These are phyloP conservation scores for Mesaphorura yosii DNA, from an alignment of 1,140 invertebrate species.

Conservation along the genomic window DNA sequence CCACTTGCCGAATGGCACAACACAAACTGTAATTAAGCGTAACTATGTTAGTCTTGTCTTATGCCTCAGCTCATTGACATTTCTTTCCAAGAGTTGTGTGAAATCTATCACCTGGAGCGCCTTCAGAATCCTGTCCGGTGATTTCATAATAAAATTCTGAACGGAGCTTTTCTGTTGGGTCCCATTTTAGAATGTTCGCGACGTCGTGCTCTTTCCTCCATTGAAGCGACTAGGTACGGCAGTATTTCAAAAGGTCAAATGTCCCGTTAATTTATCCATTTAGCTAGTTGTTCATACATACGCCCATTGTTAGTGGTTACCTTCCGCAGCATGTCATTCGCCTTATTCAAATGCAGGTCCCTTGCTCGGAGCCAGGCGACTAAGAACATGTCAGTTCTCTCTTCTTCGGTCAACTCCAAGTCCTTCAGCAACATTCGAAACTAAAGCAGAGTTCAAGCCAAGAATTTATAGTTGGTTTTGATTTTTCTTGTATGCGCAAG, in stretches of 20 bases:
- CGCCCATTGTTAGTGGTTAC: too few species aligned
- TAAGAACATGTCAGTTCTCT: neutral
- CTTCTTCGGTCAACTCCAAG: neutral
- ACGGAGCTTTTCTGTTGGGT: neutral
- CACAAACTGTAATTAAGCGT: neutral
- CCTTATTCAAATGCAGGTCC: constrained; percentile 1
- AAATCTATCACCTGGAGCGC: neutral
- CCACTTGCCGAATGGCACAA: constrained; percentile 9
- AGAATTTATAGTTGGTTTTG: too few species aligned
- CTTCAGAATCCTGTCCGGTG: neutral
- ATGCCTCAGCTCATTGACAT: neutral
- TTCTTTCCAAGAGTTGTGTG: neutral
- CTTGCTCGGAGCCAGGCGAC: constrained; percentile 6
- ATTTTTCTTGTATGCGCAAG: too few species aligned
- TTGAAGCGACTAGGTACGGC: neutral
- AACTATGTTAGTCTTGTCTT: neutral
- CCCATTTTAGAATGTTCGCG: neutral
- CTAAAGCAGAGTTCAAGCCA: too few species aligned
- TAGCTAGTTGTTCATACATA: too few species aligned
- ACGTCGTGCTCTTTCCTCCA: neutral
- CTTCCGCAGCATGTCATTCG: neutral
- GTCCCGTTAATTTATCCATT: neutral
- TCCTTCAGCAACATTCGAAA: neutral
- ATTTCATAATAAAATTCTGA: neutral
- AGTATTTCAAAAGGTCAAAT: neutral